Evolutionary conservation across 2,888 invertebrate genomes (phyloP).

Genomic region (Pterostichus madidus): DNA sequence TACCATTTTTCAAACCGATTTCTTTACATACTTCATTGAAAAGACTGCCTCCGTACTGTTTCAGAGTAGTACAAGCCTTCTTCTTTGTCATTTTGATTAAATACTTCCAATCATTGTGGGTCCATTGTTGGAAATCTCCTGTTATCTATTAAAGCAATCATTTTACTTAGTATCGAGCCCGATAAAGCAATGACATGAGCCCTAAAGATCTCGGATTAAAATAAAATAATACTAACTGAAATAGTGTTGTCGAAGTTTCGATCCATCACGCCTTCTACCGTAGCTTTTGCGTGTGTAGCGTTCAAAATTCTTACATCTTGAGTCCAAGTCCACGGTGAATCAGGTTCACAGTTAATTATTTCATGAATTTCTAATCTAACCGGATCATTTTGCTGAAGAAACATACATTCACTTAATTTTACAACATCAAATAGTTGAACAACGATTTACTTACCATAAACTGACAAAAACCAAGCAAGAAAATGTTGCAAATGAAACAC

Average conservation of each 20-base stretch:
- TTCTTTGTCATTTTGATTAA: slow-evolving; percentile 7
- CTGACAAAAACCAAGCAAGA: background rate
- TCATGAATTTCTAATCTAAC: background rate
- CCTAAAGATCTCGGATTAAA: background rate
- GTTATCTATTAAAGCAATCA: background rate
- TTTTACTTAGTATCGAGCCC: background rate
- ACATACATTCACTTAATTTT: background rate
- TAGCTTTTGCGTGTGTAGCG: background rate
- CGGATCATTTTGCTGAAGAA: background rate
- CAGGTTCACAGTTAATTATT: background rate
- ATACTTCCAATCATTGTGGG: background rate
- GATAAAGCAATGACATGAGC: background rate
- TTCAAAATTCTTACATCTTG: background rate
- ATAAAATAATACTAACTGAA: background rate
- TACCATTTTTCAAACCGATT: background rate
- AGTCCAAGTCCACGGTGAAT: slow-evolving; percentile 1
- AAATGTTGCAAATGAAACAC: background rate
- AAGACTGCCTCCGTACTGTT: background rate
- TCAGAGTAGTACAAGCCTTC: slow-evolving; percentile 8
- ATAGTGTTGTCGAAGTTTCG: background rate
- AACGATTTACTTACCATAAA: background rate
- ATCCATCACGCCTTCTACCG: too few relatives aligned
- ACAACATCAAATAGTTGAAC: background rate
- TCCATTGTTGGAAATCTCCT: background rate
- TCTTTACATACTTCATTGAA: background rate